These are phyloP conservation scores for Adoxophyes honmai DNA, from an alignment of 1,140 invertebrate genomes.

Conservation along the genomic window DNA sequence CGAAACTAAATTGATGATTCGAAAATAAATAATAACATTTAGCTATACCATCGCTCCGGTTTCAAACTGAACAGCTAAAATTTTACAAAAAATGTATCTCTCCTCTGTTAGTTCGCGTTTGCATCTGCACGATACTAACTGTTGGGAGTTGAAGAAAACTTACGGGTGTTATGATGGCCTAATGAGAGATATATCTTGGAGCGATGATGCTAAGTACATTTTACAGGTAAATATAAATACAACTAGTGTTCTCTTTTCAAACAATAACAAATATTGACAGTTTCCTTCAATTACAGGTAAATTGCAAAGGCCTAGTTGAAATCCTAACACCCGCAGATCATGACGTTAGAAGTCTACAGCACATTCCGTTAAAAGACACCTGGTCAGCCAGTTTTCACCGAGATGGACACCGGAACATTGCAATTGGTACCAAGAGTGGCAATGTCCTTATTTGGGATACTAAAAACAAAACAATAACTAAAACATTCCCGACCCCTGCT, in stretches of 20 bases:
- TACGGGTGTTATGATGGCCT: conserved; percentile 60
- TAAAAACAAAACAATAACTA: conserved; percentile 64
- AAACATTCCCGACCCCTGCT: conserved; percentile 58
- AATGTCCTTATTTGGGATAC: conserved; percentile 73
- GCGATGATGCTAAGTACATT: conserved; percentile 72
- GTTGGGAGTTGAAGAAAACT: conserved; percentile 66
- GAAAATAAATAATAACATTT: background rate
- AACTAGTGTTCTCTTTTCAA: too few relatives aligned
- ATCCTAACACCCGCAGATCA: conserved; percentile 64
- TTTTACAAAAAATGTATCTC: conserved; percentile 61
- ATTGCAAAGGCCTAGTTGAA: conserved; percentile 60
- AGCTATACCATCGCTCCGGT: conserved; percentile 1
- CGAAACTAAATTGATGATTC: background rate
- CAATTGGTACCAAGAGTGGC: conserved; percentile 66
- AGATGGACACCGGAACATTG: conserved; percentile 63
- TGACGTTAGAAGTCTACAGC: conserved; percentile 64
- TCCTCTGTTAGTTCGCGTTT: conserved; percentile 67
- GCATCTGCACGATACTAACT: conserved; percentile 60
- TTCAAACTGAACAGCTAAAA: background rate
- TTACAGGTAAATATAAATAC: conserved; percentile 50
- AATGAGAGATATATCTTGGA: conserved; percentile 68
- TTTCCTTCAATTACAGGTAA: conserved; percentile 54
- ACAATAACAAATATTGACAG: too few relatives aligned
- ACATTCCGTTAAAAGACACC: conserved; percentile 63
- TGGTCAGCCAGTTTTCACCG: conserved; percentile 69